Conservation (phyloP, 30 jellyfish, hydroid and myxozoan genomes). For the Mastigias papua region DNA sequence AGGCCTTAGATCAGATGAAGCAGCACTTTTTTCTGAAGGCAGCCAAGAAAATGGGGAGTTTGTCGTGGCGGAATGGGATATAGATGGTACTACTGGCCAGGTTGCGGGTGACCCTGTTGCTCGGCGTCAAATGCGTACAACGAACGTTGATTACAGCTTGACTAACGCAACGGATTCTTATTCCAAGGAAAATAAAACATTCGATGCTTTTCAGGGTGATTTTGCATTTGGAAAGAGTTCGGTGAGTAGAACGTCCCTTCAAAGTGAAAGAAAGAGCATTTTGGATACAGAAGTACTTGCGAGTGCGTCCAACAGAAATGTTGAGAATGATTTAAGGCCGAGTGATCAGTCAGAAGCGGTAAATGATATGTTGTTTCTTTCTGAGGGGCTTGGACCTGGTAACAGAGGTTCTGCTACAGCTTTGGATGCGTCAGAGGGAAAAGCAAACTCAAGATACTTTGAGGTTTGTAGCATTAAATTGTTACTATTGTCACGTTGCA, state of each 20-base stretch:
- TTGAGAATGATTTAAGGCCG: background rate
- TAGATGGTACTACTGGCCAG: background rate
- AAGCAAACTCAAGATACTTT: no score
- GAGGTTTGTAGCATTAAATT: no score
- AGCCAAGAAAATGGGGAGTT: background rate
- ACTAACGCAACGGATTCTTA: background rate
- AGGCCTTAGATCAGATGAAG: background rate
- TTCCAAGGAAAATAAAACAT: background rate
- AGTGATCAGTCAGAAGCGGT: background rate
- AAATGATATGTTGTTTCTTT: background rate
- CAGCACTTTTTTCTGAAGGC: background rate
- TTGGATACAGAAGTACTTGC: no score
- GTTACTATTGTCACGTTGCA: no score
- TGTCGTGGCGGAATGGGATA: background rate
- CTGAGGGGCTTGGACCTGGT: background rate
- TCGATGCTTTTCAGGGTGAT: background rate
- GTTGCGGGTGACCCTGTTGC: background rate
- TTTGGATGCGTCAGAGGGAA: constrained; percentile 18
- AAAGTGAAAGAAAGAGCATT: no score
- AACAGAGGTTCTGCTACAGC: constrained; percentile 11
- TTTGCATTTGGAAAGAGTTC: background rate
- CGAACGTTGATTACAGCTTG: background rate
- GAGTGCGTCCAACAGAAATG: no score
- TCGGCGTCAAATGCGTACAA: background rate
- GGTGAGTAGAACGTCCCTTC: no score